phyloP scores from a whole-genome alignment of 2,113 vertebrate species.

The Mola mola region DNA sequence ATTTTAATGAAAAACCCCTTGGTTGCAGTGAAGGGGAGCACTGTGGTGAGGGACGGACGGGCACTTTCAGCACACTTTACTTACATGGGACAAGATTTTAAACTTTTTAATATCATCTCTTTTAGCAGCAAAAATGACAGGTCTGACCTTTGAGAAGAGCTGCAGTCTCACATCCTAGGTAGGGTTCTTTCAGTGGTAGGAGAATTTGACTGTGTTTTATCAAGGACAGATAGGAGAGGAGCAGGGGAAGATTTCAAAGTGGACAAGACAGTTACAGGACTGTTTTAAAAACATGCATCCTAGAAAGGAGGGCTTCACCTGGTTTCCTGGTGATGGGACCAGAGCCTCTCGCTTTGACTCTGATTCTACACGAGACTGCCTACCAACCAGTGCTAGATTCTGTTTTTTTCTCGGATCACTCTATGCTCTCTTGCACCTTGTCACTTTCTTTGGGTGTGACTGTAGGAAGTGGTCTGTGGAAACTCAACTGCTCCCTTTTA shows the following conservation, averaged over 20 bases:
- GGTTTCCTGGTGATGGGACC: too few relatives aligned
- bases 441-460: constrained; percentile 2
- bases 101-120: constrained; percentile 22
- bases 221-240: too few relatives aligned
- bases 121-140: constrained; percentile 24
- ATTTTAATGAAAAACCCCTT: constrained; percentile 21
- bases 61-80: constrained; percentile 23
- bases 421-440: too few relatives aligned
- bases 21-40: constrained; percentile 9
- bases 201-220: too few relatives aligned
- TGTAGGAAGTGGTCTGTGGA: constrained; percentile 10
- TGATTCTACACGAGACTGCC: too few relatives aligned
- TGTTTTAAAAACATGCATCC: too few relatives aligned
- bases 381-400: constrained; percentile 15
- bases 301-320: too few relatives aligned
- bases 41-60: constrained; percentile 19
- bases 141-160: constrained; percentile 23
- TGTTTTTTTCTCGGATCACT: constrained; percentile 14
- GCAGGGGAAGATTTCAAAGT: neutral
- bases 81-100: constrained; percentile 18
- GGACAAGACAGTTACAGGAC: neutral
- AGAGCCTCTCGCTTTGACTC: neutral
- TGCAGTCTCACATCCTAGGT: constrained; percentile 6
- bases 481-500: constrained; percentile 22
- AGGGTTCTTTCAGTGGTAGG: neutral